Evolutionary conservation across 2,888 invertebrate genomes (phyloP).

Genomic region (Temnothorax ravouxi): DNA sequence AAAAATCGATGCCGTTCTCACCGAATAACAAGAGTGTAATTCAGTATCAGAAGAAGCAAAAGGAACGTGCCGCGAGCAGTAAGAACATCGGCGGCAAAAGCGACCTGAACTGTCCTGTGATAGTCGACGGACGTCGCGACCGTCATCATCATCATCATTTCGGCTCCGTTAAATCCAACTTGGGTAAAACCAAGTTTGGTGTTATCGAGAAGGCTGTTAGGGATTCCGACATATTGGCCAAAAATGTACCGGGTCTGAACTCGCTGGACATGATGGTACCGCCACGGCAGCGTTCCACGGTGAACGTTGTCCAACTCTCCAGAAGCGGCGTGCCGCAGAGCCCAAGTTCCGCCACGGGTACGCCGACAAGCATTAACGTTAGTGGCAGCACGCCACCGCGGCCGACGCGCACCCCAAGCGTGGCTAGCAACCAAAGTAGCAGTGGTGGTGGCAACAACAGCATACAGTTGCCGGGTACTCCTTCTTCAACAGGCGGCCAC

Average conservation of each 20-base stretch:
- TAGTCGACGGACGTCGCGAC: constrained; percentile 51
- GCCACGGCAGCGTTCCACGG: constrained; percentile 85
- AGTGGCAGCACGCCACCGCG: constrained; percentile 83
- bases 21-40: constrained; percentile 79
- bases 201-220: constrained; percentile 81
- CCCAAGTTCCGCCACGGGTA: constrained; percentile 80
- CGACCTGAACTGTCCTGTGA: constrained; percentile 63
- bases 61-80: constrained; percentile 51
- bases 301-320: constrained; percentile 89
- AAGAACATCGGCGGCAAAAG: constrained; percentile 60
- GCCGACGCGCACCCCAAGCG: constrained; percentile 81
- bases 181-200: constrained; percentile 80
- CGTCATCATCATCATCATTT: constrained; percentile 33
- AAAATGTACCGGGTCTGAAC: constrained; percentile 88
- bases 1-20: constrained; percentile 82
- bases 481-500: constrained; percentile 83
- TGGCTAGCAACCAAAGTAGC: constrained; percentile 73
- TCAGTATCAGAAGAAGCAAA: constrained; percentile 79
- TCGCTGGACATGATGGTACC: constrained; percentile 89
- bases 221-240: constrained; percentile 85
- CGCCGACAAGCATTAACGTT: constrained; percentile 13
- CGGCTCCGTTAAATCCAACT: constrained; percentile 70
- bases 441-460: constrained; percentile 84
- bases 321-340: constrained; percentile 84
- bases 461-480: constrained; percentile 84